These are phyloP conservation scores for Struthidea cinerea DNA, from an alignment of 2,113 vertebrate genomes.

Conservation along the genomic window DNA sequence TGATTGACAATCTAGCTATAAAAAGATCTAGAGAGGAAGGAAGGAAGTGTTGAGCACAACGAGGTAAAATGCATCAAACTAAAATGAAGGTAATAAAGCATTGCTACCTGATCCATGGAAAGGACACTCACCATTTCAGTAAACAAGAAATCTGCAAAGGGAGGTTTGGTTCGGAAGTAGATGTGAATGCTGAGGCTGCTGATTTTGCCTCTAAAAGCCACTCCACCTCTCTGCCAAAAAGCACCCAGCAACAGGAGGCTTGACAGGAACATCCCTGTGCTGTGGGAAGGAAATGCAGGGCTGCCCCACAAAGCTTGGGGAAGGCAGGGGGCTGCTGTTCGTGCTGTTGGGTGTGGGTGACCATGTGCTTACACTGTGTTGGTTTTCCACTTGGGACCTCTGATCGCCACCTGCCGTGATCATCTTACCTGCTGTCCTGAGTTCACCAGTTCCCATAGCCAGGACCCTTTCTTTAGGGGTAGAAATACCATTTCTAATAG, in stretches of 20 bases:
- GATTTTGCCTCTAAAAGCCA: not conserved
- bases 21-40: not conserved
- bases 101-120: not conserved
- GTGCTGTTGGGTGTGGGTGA: not conserved
- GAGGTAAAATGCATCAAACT: not conserved
- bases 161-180: not conserved
- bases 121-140: not conserved
- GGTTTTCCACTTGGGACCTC: not conserved
- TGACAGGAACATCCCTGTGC: not conserved
- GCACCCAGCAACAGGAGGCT: not conserved
- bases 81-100: not conserved
- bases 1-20: not conserved
- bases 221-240: not conserved
- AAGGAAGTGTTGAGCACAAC: not conserved
- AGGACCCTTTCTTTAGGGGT: not conserved
- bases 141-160: not conserved
- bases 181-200: not conserved
- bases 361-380: rapidly evolving
- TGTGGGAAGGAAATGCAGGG: not conserved
- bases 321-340: rapidly evolving
- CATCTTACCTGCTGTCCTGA: not conserved
- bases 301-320: rapidly evolving
- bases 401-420: not conserved
- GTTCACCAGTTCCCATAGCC: not conserved
- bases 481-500: not conserved